Conservation (phyloP, 2,113 vertebrate species). For the Mobula birostris region DNA sequence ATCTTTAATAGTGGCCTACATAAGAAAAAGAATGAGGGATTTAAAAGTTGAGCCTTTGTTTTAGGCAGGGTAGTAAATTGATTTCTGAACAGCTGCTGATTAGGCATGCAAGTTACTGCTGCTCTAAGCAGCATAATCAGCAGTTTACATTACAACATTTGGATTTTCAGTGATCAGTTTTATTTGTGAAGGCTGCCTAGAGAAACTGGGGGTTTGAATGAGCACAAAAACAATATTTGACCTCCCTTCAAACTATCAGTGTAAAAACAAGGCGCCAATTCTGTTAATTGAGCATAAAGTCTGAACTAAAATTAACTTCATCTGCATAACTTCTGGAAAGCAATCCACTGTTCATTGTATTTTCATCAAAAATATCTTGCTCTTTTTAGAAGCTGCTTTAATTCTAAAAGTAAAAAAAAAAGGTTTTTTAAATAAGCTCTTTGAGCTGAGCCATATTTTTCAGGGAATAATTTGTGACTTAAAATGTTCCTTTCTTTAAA, state of each 20-base stretch:
- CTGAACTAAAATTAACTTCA: too few species aligned
- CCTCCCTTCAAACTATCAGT: not conserved
- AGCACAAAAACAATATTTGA: not conserved
- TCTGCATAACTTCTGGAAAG: too few species aligned
- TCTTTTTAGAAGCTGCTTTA: too few species aligned
- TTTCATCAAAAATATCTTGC: too few species aligned
- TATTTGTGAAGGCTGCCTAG: not conserved
- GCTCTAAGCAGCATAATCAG: not conserved
- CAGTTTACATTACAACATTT: not conserved
- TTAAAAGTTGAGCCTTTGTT: not conserved
- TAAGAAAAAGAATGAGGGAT: not conserved
- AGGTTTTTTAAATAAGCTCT: too few species aligned
- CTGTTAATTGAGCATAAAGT: too few species aligned
- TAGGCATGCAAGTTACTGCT: not conserved
- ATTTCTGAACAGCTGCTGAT: not conserved
- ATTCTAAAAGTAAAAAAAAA: too few species aligned
- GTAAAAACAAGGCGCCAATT: too few species aligned
- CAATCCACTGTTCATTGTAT: too few species aligned
- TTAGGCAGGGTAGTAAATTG: not conserved
- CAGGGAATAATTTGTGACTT: too few species aligned
- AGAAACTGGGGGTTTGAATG: not conserved
- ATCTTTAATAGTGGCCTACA: constrained; percentile 15
- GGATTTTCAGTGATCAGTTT: not conserved
- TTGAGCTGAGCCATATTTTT: too few species aligned
- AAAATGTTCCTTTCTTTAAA: too few species aligned